A percentile compares a stretch with the other conserved stretches of the same genome.
These are phyloP conservation scores for Drosophila miranda DNA, from an alignment of 1,140 invertebrate species.

Conservation along the genomic window DNA sequence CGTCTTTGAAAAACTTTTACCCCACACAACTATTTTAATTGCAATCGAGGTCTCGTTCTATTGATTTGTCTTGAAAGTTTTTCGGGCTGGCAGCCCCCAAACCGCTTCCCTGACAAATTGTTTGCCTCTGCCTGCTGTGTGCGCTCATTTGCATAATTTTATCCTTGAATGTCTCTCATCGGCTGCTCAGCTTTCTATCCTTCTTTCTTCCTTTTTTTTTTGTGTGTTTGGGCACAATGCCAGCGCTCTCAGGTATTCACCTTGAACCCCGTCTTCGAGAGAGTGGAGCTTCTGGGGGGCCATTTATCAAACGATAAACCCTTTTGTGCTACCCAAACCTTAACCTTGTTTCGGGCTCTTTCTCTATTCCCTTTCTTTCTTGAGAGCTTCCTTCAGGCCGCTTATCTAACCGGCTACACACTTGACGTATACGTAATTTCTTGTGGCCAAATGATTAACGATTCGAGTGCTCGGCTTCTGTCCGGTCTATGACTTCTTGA, in stretches of 20 bases:
- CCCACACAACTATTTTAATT: conserved; percentile 64
- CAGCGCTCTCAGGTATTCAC: conserved; percentile 48
- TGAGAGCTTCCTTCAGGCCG: conserved; percentile 18
- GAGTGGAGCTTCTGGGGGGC: conserved; percentile 24
- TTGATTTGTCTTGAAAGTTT: conserved; percentile 71
- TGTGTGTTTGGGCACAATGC: conserved; percentile 5
- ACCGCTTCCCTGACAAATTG: conserved; percentile 58
- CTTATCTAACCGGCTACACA: conserved; percentile 71
- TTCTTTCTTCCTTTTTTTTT: not conserved
- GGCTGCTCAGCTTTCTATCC: conserved; percentile 1
- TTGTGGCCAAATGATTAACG: conserved; percentile 61
- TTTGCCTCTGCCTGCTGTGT: conserved; percentile 25
- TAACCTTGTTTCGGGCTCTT: conserved; percentile 46
- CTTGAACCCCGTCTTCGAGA: conserved; percentile 45
- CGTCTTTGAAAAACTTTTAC: conserved; percentile 50
- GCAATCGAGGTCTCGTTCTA: conserved; percentile 40
- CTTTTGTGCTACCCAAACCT: conserved; percentile 49
- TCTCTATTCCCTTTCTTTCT: not conserved
- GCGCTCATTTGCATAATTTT: conserved; percentile 67
- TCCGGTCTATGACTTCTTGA: conserved; percentile 41
- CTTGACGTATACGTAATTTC: conserved; percentile 76
- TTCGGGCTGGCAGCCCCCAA: conserved; percentile 9
- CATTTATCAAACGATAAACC: conserved; percentile 71
- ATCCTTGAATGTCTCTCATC: conserved; percentile 18
- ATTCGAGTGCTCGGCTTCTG: conserved; percentile 34